Evolutionary conservation across 2,113 vertebrate species (phyloP).

Genomic region (Sapayoa aenigma): DNA sequence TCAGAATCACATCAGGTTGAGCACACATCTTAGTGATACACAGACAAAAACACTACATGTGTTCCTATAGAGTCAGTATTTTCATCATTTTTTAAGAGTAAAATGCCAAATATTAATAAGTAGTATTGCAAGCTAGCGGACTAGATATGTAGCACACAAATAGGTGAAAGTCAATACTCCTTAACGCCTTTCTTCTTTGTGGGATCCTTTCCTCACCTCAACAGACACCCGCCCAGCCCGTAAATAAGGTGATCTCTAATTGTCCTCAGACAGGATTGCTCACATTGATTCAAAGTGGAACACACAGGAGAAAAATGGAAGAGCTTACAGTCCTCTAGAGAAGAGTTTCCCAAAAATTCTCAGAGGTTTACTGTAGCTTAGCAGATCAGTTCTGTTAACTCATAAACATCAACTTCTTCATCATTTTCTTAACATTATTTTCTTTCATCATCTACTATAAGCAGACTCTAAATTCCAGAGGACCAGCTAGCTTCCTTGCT

Average conservation of each 20-base stretch:
- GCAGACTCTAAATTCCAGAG: not conserved
- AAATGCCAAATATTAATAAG: not conserved
- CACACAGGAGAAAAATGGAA: not conserved
- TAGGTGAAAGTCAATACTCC: not conserved
- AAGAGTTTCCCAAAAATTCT: not conserved
- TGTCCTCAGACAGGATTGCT: not conserved
- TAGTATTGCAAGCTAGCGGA: not conserved
- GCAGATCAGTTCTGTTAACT: not conserved
- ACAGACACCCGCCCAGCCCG: not conserved
- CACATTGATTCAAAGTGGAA: not conserved
- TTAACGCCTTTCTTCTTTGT: not conserved
- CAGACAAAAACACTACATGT: fast-evolving
- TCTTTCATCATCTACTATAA: not conserved
- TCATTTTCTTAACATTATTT: not conserved
- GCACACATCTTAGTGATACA: not conserved
- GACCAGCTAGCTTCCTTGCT: not conserved
- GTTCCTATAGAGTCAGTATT: not conserved
- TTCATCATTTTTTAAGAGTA: not conserved
- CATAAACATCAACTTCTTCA: not conserved
- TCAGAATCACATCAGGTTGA: not conserved
- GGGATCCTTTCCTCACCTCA: not conserved
- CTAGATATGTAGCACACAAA: not conserved
- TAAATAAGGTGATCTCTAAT: not conserved
- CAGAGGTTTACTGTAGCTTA: not conserved
- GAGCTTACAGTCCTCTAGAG: not conserved